A percentile compares a stretch with the other conserved stretches of the same genome.
These are phyloP conservation scores for Arion vulgaris DNA, from an alignment of 1,140 invertebrate species.

Conservation along the genomic window DNA sequence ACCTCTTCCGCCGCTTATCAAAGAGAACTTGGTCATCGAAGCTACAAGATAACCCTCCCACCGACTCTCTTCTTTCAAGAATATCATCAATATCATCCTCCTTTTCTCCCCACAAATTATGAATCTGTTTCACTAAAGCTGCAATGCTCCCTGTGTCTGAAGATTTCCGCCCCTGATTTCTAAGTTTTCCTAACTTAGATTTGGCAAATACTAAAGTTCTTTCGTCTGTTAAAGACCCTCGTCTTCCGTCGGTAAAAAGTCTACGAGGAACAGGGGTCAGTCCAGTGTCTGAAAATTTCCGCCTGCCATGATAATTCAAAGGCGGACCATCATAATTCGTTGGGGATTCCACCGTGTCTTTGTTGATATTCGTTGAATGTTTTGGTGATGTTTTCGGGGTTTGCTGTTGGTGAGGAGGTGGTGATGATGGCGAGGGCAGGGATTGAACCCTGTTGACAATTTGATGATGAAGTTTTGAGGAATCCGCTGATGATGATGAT, in stretches of 20 bases:
- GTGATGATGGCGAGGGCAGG: slow-evolving; percentile 6
- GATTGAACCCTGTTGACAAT: not conserved
- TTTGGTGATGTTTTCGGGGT: slow-evolving; percentile 24
- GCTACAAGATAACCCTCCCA: not conserved
- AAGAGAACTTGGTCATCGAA: slow-evolving; percentile 30
- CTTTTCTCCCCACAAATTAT: slow-evolving; percentile 32
- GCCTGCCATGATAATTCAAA: slow-evolving; percentile 2
- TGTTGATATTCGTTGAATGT: not conserved
- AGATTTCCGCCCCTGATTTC: slow-evolving; percentile 29
- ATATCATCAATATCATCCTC: slow-evolving; percentile 23
- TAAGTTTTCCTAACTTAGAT: slow-evolving; percentile 28
- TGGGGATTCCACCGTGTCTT: not conserved
- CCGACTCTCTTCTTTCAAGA: slow-evolving; percentile 2
- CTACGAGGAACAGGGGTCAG: slow-evolving; percentile 27
- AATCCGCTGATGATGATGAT: slow-evolving; percentile 1
- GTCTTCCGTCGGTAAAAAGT: slow-evolving; percentile 21
- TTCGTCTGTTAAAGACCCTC: slow-evolving; percentile 31
- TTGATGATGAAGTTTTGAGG: slow-evolving; percentile 9
- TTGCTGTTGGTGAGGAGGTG: slow-evolving; percentile 14
- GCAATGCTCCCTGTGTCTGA: slow-evolving; percentile 26
- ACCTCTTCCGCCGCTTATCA: slow-evolving; percentile 33
- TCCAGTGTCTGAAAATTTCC: slow-evolving; percentile 37
- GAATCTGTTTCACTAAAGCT: slow-evolving; percentile 32
- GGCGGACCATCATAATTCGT: slow-evolving; percentile 5
- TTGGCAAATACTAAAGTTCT: slow-evolving; percentile 36